Evolutionary conservation across 2,797 vertebrate species (phyloP), one percentile per base, ranked within the genome.

Genomic region (Aphelocoma californica): DNA sequence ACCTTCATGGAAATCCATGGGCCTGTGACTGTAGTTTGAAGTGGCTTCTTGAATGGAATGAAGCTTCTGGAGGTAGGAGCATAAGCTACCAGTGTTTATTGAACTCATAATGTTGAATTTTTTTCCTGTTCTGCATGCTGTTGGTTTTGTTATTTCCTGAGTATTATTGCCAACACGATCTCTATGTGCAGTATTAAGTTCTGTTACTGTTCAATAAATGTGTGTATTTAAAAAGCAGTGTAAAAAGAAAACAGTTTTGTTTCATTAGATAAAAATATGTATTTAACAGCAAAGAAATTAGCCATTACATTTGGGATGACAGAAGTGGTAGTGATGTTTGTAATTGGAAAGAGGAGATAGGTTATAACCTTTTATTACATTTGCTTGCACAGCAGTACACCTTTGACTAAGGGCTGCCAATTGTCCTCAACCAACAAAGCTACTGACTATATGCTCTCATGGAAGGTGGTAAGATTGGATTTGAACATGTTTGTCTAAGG

Each of bases 1-100:
- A 98, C 75, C 98, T 99, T 84, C 98, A 99, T 23, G 99, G 98
- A 7, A 99, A 99, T 92, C 99, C 99, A 0, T 99, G 99, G 99
- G 88, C 93, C n/a, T 99, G 99, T 45, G 99, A 99, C 96, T 99
- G 99, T 92, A 94, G 66, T 48, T 97, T 99, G 95, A 96, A 81
- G 44, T 98, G 99, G 99, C 57, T 99, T 1, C 97, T 97, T 65
- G 92, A 97, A 67, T 99, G 99, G 99, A 95, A 95, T 56, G 95
- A 97, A 91, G 96, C 60, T 56, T 97, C 98, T 77, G 96, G 97
- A 98, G 99, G 99, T 99, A 88, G 97, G 96, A 60, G 2, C n/a
- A 44, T 23, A n/a, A 82, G 26, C n/a, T 79, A 58, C 16, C 14
- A 54, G 4, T 69, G 16, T 40, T 80, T 57, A 8, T 66, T 91